A percentile compares a stretch with the other conserved stretches of the same genome.
Conservation (phyloP, 2,888 invertebrate genomes). For the Tigriopus californicus region DNA sequence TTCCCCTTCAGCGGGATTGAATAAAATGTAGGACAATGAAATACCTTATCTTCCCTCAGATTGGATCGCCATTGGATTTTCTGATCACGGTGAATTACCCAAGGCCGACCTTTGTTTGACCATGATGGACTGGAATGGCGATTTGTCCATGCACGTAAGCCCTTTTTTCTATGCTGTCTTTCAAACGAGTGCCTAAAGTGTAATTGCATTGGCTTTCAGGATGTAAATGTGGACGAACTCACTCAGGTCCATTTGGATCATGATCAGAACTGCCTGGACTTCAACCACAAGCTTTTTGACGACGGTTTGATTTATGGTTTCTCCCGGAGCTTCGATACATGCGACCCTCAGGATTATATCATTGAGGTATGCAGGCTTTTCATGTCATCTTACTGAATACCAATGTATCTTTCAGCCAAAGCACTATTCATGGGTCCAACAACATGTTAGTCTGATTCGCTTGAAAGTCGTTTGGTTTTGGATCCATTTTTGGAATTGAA, state of each 20-base stretch:
- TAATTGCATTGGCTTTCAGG: slow-evolving; percentile 32
- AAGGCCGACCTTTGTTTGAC: slow-evolving; percentile 63
- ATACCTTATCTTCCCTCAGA: slow-evolving; percentile 15
- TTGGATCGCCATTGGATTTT: slow-evolving; percentile 75
- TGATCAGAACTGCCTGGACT: slow-evolving; percentile 51
- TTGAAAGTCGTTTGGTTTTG: too few species aligned
- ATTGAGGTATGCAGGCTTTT: slow-evolving; percentile 56
- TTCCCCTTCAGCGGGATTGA: too few species aligned
- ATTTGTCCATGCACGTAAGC: slow-evolving; percentile 22
- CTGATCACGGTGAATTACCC: slow-evolving; percentile 50
- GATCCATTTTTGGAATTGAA: too few species aligned
- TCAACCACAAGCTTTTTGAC: slow-evolving; percentile 30
- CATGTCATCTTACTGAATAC: too few species aligned
- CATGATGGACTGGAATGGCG: slow-evolving; percentile 49
- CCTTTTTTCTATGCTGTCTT: not conserved
- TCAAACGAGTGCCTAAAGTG: not conserved
- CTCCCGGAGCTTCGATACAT: slow-evolving; percentile 61
- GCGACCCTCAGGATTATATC: slow-evolving; percentile 51
- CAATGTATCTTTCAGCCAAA: too few species aligned
- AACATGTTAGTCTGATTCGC: too few species aligned
- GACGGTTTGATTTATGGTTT: slow-evolving; percentile 51
- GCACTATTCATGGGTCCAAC: too few species aligned
- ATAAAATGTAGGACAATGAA: too few species aligned
- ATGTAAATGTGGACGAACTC: slow-evolving; percentile 49
- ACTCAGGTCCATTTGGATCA: slow-evolving; percentile 41